phyloP scores from a whole-genome alignment of 2,888 invertebrate species.

The Cosmorhoe ocellata region DNA sequence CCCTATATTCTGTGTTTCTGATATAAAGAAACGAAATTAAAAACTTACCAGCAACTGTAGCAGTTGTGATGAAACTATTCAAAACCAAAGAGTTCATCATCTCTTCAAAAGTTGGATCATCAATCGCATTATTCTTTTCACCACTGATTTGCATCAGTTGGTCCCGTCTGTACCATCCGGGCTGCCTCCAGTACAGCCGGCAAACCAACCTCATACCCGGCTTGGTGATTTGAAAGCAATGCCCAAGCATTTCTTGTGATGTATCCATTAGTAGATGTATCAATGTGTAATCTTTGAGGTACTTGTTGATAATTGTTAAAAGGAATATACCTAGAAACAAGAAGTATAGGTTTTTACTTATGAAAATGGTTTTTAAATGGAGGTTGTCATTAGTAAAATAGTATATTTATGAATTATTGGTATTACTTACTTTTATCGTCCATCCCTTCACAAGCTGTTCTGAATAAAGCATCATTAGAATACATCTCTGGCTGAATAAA shows the following conservation, averaged over 20 bases:
- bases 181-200: conserved; percentile 65
- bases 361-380: no score
- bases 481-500: conserved; percentile 16
- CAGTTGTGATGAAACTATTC: conserved; percentile 44
- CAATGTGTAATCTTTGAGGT: conserved; percentile 47
- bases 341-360: background rate
- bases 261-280: conserved; percentile 45
- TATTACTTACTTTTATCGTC: conserved; percentile 75
- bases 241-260: conserved; percentile 45
- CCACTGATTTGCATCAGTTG: conserved; percentile 45
- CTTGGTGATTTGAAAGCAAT: conserved; percentile 43
- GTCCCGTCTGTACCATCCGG: conserved; percentile 56
- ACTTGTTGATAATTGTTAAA: conserved; percentile 54
- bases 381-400: no score
- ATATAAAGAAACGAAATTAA: background rate
- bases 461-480: conserved; percentile 33
- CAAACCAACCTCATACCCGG: conserved; percentile 61
- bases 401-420: no score
- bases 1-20: no score
- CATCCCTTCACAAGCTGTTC: conserved; percentile 40
- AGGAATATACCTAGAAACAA: conserved; percentile 51
- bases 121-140: conserved; percentile 25
- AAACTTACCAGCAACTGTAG: conserved; percentile 35
- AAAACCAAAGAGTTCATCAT: conserved; percentile 50
- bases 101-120: conserved; percentile 31